Evolutionary conservation across 2,797 vertebrate species (phyloP).

Genomic region (Pseudopleuronectes americanus): DNA sequence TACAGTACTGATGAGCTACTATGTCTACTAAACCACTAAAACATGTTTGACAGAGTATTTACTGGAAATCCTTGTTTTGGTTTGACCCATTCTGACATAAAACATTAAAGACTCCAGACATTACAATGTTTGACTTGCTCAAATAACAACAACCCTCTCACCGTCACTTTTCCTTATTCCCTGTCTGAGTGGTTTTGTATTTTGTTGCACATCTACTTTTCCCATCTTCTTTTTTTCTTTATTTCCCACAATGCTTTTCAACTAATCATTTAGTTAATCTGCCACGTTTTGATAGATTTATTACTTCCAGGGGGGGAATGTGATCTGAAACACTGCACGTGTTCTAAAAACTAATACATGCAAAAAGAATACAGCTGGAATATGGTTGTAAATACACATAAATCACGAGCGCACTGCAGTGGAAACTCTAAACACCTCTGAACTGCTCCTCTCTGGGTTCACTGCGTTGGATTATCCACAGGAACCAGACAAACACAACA

Average conservation of each 20-base stretch:
- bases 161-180: background rate
- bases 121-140: constrained; percentile 6
- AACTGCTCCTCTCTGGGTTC: constrained; percentile 10
- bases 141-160: background rate
- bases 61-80: constrained; percentile 18
- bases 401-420: no score
- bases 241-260: background rate
- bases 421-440: no score
- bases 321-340: no score
- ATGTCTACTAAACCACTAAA: background rate
- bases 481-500: constrained; percentile 23
- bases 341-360: no score
- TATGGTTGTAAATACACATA: rapidly evolving
- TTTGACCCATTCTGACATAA: background rate
- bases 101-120: background rate
- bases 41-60: constrained; percentile 5
- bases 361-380: background rate
- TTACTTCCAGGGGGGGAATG: no score
- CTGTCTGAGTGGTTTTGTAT: background rate
- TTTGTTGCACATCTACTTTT: background rate
- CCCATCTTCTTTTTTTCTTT: background rate
- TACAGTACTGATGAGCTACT: constrained; percentile 5
- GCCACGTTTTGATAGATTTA: no score
- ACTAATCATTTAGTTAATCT: background rate
- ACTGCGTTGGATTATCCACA: constrained; percentile 25